Percentiles rank a stretch among this genome's conserved stretches.
Conservation (phyloP, 2,888 invertebrate species). For the Auanema sp. region DNA sequence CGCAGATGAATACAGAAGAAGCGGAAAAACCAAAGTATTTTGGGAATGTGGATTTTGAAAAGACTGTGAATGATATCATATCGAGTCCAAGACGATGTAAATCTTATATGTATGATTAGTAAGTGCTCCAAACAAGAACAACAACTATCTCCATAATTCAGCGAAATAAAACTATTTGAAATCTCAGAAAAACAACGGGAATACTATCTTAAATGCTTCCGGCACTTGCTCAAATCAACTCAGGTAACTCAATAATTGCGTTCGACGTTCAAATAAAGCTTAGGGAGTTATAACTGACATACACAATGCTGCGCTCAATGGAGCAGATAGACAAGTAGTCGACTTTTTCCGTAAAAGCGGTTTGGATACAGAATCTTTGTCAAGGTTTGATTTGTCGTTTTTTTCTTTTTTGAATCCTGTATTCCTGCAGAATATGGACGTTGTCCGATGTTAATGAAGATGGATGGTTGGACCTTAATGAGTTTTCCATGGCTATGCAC, state of each 20-base stretch:
- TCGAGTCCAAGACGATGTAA: conserved; percentile 32
- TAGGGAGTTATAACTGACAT: conserved; percentile 32
- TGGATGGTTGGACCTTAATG: conserved; percentile 61
- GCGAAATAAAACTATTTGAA: conserved; percentile 44
- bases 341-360: conserved; percentile 58
- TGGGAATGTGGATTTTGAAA: conserved; percentile 48
- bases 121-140: not conserved
- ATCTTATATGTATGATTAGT: conserved; percentile 1
- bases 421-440: conserved; percentile 47
- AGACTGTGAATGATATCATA: conserved; percentile 45
- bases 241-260: conserved; percentile 22
- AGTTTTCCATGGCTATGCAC: conserved; percentile 63
- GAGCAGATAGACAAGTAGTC: conserved; percentile 52
- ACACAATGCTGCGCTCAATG: conserved; percentile 51
- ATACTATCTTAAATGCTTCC: conserved; percentile 60
- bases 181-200: conserved; percentile 58
- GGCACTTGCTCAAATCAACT: conserved; percentile 47
- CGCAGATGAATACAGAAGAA: conserved; percentile 19
- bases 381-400: conserved; percentile 22
- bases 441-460: conserved; percentile 63
- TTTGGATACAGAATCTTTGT: conserved; percentile 47
- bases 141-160: conserved; percentile 3
- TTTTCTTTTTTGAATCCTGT: not conserved
- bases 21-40: conserved; percentile 44
- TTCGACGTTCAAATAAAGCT: conserved; percentile 8